Percentiles rank a stretch among this genome's conserved stretches.
Conservation (phyloP, 1,140 invertebrate genomes). For the Chrysoperla carnea region DNA sequence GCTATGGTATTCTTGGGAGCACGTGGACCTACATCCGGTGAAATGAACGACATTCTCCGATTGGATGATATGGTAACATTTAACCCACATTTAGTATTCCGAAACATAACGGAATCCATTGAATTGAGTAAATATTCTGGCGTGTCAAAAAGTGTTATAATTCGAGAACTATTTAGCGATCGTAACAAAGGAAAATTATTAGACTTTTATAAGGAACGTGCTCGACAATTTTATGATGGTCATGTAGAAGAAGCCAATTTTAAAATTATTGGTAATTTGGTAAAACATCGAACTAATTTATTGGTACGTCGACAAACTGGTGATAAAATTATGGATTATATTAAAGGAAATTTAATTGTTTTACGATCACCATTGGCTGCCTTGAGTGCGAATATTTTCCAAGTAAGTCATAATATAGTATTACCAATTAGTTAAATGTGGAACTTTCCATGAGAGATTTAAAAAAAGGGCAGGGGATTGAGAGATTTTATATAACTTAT, state of each 20-base stretch:
- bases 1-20: constrained; percentile 81
- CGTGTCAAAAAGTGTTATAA: constrained; percentile 54
- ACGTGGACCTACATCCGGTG: constrained; percentile 65
- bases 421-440: too few species aligned
- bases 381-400: constrained; percentile 60
- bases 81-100: constrained; percentile 69
- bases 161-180: constrained; percentile 61
- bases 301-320: constrained; percentile 59
- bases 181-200: constrained; percentile 55
- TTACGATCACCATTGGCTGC: constrained; percentile 56
- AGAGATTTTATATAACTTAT: too few species aligned
- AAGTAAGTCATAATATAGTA: constrained; percentile 26
- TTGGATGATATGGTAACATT: constrained; percentile 76
- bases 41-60: constrained; percentile 73
- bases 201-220: constrained; percentile 70
- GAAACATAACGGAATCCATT: constrained; percentile 64
- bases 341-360: constrained; percentile 47
- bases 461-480: too few species aligned
- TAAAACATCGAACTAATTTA: constrained; percentile 56
- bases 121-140: constrained; percentile 37
- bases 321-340: constrained; percentile 55
- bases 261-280: constrained; percentile 55
- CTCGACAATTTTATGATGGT: constrained; percentile 68
- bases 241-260: constrained; percentile 71
- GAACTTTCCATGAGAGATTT: too few species aligned